Base-by-base conservation (phyloP, 2,797 vertebrate species). In the Myripristis jacobus region DNA sequence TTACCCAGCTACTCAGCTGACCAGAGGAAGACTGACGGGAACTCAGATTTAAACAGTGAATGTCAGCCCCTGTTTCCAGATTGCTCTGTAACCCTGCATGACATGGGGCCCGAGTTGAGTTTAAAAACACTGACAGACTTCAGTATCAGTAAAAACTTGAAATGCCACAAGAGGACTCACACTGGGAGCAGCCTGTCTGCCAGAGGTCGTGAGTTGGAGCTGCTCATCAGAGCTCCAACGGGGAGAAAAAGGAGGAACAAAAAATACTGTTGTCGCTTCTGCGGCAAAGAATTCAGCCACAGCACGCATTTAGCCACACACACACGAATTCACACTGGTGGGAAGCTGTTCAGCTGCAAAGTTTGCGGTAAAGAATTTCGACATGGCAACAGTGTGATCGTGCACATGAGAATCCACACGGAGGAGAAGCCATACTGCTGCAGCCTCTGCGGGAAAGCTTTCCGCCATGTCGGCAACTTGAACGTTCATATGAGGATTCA, bases 391-490 rank as follows among this genome's bases (percentile, higher is more conserved):
- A 73, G 69, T 9, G 44, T 72, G 63, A 43, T 22, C 1, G 63
- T 52, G 34, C 75, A 72, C 58, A 78, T 73, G 75, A 73, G 54
- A 58, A 73, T 73, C 47, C 70, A 69, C 65, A 47, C 22, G 6
- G n/a, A 63, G 11, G 75, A 67, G 29, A 72, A 67, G 58, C 63
- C 64, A 0, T 58, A 72, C 47, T 1, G 7, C 3, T 71, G 75
- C 56, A 66, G 31, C 34, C 50, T 41, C n/a, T 77, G 69, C 46
- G 58, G 64, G 2, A 72, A 77, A 48, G 52, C 47, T 10, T 67
- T 77, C 10, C 58, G 52, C 21, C 75, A 68, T 4, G 47, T 67
- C n/a, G 68, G 75, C 27, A 71, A 77, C n/a, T 56, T 77, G 62
- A 71, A 77, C 4, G 57, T 77, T 1, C 69, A 77, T 54, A 34